A percentile compares a stretch with the other conserved stretches of the same genome.
Evolutionary conservation across 2,113 vertebrate genomes (phyloP).

Genomic region (Columba janthina): DNA sequence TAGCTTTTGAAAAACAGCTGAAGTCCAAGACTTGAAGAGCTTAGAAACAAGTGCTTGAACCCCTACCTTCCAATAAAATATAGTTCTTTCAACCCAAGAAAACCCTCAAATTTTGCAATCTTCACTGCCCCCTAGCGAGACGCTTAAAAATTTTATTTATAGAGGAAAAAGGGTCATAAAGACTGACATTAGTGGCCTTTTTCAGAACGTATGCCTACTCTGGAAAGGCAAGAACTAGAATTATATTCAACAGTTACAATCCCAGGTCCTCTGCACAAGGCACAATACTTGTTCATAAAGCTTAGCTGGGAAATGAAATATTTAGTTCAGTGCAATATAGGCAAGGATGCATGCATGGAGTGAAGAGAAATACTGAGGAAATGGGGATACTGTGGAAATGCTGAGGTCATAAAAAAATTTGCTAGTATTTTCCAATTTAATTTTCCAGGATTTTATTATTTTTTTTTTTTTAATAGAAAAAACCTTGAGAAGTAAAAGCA

Average conservation of each 20-base stretch:
- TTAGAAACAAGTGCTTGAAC: background rate
- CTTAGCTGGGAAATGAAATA: background rate
- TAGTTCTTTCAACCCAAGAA: background rate
- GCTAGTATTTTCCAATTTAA: background rate
- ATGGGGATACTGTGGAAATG: background rate
- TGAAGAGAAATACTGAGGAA: background rate
- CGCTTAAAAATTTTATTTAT: background rate
- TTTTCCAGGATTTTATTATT: background rate
- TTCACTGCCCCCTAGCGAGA: constrained; percentile 37
- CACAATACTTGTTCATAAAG: background rate
- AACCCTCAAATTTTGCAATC: background rate
- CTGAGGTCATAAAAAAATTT: background rate
- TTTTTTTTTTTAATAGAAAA: background rate
- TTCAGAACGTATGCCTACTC: background rate
- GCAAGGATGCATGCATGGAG: background rate
- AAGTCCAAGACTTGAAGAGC: background rate
- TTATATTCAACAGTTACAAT: background rate
- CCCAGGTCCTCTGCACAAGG: background rate
- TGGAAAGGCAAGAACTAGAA: background rate
- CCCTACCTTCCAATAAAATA: background rate
- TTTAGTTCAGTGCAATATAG: background rate
- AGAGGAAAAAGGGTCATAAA: background rate
- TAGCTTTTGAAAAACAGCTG: background rate
- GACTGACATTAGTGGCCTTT: background rate
- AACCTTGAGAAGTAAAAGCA: background rate